Percentiles rank a stretch among this genome's conserved stretches.
Evolutionary conservation across 2,888 invertebrate species (phyloP).

Genomic region (Hyles lineata): DNA sequence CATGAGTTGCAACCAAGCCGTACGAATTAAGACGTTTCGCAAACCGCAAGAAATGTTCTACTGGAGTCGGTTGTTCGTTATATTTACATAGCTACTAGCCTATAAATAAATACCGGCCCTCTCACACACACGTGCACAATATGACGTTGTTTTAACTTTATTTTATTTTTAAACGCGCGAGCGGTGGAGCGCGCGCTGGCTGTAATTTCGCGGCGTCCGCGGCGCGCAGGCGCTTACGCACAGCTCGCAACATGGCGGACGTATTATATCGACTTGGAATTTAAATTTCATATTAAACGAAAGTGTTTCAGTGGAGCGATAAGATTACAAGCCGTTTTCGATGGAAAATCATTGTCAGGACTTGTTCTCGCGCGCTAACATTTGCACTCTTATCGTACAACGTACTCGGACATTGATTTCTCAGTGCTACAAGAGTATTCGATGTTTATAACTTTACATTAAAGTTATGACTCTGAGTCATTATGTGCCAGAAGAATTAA

Average conservation of each 20-base stretch:
- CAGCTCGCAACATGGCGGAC: constrained; percentile 78
- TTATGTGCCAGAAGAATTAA: constrained; percentile 67
- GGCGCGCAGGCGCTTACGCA: constrained; percentile 82
- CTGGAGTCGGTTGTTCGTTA: constrained; percentile 70
- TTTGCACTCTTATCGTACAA: constrained; percentile 57
- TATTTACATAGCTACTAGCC: constrained; percentile 84
- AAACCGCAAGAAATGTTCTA: constrained; percentile 76
- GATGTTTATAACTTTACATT: constrained; percentile 68
- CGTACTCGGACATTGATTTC: constrained; percentile 63
- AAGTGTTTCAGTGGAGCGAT: constrained; percentile 56
- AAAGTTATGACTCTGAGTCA: constrained; percentile 68
- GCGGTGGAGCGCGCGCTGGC: constrained; percentile 73
- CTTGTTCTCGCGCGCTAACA: constrained; percentile 46
- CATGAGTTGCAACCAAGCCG: constrained; percentile 53
- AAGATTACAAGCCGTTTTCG: constrained; percentile 57
- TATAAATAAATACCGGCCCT: constrained; percentile 83
- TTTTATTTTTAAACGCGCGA: constrained; percentile 83
- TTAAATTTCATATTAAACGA: constrained; percentile 58
- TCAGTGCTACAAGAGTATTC: constrained; percentile 62
- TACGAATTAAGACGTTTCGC: constrained; percentile 80
- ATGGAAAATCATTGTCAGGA: constrained; percentile 57
- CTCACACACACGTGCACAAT: constrained; percentile 82
- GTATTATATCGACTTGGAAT: constrained; percentile 59
- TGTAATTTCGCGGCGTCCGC: constrained; percentile 84
- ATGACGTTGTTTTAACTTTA: constrained; percentile 84